Percentiles rank a stretch among this genome's conserved stretches.
Evolutionary conservation across 2,797 vertebrate species (phyloP).

Genomic region (Urocyon cinereoargenteus): DNA sequence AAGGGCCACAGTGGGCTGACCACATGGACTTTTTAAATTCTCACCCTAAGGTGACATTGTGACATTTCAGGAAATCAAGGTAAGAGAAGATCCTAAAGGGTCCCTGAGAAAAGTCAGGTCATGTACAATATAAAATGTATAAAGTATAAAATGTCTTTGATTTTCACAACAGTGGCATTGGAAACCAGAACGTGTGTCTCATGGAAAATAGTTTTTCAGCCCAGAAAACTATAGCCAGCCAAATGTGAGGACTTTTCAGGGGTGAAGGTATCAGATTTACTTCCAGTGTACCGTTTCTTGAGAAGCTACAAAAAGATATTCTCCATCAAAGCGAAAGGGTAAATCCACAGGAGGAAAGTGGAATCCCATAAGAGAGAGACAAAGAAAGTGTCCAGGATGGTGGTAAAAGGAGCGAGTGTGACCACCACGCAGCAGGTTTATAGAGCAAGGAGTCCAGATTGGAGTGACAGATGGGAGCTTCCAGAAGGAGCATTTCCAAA

Average conservation of each 20-base stretch:
- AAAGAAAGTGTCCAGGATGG: not conserved
- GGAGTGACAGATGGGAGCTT: not conserved
- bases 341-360: not conserved
- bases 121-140: not conserved
- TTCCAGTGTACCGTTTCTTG: not conserved
- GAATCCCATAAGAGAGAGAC: not conserved
- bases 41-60: not conserved
- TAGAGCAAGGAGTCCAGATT: not conserved
- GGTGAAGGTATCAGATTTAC: not conserved
- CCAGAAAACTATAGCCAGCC: not conserved
- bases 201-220: constrained; percentile 12
- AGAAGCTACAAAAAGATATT: not conserved
- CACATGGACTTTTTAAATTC: not conserved
- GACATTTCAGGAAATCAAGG: constrained; percentile 27
- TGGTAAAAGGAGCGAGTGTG: not conserved
- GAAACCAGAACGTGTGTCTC: not conserved
- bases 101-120: not conserved
- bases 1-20: not conserved
- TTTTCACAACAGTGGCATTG: not conserved
- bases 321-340: not conserved
- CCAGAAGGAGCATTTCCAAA: not conserved
- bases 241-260: not conserved
- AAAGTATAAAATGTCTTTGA: constrained; percentile 11
- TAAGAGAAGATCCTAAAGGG: not conserved
- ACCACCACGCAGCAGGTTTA: not conserved